phyloP scores from a whole-genome alignment of 2,113 vertebrate genomes.

The pig (Sus scrofa) region DNA sequence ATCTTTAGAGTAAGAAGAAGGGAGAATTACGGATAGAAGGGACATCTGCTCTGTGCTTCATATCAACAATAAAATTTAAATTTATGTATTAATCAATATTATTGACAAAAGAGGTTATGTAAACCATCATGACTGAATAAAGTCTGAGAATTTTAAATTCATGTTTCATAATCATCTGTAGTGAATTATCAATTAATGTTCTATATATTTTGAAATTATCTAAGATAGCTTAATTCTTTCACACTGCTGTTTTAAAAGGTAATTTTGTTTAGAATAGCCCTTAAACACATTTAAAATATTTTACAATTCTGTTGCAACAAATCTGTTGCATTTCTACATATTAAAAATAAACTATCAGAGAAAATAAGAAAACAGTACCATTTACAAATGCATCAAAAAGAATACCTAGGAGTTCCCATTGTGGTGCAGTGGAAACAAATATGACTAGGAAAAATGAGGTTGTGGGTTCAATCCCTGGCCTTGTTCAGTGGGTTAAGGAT shows the following conservation, averaged over 20 bases:
- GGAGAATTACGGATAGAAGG: neutral
- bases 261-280: neutral
- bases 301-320: neutral
- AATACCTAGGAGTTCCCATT: too few species aligned
- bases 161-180: neutral
- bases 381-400: too few species aligned
- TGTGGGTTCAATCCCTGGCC: too few species aligned
- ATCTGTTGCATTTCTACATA: too few species aligned
- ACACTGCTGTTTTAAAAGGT: neutral
- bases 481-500: too few species aligned
- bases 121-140: neutral
- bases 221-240: neutral
- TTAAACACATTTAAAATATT: neutral
- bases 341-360: too few species aligned
- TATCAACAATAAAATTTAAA: neutral
- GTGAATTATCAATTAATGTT: neutral
- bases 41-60: neutral
- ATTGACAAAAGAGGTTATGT: neutral
- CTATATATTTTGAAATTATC: neutral
- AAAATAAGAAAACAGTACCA: too few species aligned
- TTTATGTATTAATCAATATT: neutral
- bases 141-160: neutral
- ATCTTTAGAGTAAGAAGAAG: fast-evolving
- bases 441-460: too few species aligned
- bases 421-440: too few species aligned